phyloP scores from a whole-genome alignment of 1,140 invertebrate genomes.

The Drosophila baimaii region DNA sequence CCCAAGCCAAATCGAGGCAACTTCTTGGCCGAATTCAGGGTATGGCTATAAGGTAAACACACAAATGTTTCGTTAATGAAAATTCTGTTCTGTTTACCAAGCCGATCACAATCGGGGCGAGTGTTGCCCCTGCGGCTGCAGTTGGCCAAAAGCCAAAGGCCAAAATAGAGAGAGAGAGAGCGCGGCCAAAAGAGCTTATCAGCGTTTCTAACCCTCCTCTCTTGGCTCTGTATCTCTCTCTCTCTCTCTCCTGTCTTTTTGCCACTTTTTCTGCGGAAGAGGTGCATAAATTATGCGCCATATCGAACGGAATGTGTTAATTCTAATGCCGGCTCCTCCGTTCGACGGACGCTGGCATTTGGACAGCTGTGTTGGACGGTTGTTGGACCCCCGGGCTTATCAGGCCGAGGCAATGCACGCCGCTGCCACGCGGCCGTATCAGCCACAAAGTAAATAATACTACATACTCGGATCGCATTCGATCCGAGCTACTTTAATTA shows the following conservation, averaged over 20 bases:
- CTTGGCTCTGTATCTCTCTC: no score
- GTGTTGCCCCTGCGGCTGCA: slow-evolving; percentile 14
- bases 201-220: not conserved
- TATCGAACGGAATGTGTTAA: slow-evolving; percentile 45
- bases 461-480: not conserved
- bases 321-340: slow-evolving; percentile 34
- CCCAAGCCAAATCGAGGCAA: fast-evolving
- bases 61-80: slow-evolving; percentile 48
- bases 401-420: slow-evolving; percentile 23
- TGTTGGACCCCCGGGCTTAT: slow-evolving; percentile 31
- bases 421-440: slow-evolving; percentile 25
- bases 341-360: slow-evolving; percentile 1
- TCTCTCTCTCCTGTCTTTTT: not conserved
- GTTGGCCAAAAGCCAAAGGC: slow-evolving; percentile 54
- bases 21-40: not conserved
- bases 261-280: slow-evolving; percentile 40
- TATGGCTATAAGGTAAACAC: slow-evolving; percentile 29
- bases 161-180: slow-evolving; percentile 4
- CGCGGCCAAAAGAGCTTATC: slow-evolving; percentile 28
- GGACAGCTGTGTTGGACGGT: slow-evolving; percentile 1
- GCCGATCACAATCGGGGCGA: slow-evolving; percentile 4
- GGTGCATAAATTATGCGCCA: slow-evolving; percentile 66
- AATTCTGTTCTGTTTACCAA: slow-evolving; percentile 25
- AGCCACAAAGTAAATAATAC: not conserved
- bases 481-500: slow-evolving; percentile 33